Conservation (phyloP, 2,888 invertebrate species). For the Lissonota sp. region DNA sequence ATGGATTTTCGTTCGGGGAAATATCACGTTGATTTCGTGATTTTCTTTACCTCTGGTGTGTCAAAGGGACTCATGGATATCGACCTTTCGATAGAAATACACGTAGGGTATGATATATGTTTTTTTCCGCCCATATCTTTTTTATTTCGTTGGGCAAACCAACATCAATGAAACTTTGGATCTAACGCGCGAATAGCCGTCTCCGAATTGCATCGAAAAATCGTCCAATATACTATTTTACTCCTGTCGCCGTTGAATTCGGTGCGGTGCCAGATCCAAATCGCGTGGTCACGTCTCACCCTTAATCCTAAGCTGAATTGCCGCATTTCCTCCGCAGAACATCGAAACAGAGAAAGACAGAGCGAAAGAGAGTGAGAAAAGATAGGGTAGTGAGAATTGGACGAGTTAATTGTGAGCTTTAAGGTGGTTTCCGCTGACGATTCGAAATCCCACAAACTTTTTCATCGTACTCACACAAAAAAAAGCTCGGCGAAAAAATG, state of each 20-base stretch:
- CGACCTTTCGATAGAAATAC: background rate
- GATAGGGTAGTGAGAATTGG: background rate
- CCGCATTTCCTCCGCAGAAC: constrained; percentile 54
- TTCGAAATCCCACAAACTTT: constrained; percentile 43
- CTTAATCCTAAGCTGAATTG: constrained; percentile 58
- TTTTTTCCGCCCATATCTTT: background rate
- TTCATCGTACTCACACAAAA: constrained; percentile 16
- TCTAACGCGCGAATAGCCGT: constrained; percentile 6
- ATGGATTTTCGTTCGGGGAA: too few relatives aligned
- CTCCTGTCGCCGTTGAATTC: constrained; percentile 24
- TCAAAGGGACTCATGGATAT: constrained; percentile 3
- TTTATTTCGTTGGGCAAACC: background rate
- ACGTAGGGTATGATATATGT: background rate
- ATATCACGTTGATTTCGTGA: background rate
- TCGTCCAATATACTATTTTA: constrained; percentile 28
- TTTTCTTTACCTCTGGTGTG: background rate
- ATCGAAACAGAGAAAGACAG: constrained; percentile 14
- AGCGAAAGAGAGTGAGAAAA: background rate
- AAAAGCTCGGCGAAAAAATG: background rate
- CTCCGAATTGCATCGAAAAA: constrained; percentile 8
- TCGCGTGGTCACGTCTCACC: constrained; percentile 53
- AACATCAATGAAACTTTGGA: constrained; percentile 7
- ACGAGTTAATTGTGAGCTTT: constrained; percentile 50
- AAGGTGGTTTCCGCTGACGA: constrained; percentile 36
- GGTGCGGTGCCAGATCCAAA: constrained; percentile 21